These are phyloP conservation scores for Patagioenas fasciata DNA, from an alignment of 2,113 vertebrate species.

Conservation along the genomic window DNA sequence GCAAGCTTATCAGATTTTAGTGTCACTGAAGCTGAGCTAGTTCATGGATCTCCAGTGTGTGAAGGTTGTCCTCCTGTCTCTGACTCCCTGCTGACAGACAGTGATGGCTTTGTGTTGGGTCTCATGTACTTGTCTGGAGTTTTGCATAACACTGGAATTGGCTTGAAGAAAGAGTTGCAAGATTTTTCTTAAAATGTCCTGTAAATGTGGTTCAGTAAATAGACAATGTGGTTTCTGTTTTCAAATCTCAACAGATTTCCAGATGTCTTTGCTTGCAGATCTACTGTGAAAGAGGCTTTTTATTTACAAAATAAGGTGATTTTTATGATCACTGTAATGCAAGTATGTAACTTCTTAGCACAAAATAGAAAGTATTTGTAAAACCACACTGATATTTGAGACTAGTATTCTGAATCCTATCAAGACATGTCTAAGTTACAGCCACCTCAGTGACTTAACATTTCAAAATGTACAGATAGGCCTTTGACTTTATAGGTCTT, in stretches of 20 bases:
- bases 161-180: neutral
- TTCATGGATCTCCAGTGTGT: neutral
- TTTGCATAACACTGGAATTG: neutral
- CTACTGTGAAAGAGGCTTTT: neutral
- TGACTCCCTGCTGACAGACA: accelerated
- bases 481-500: neutral
- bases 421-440: neutral
- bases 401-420: neutral
- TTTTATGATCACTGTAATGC: neutral
- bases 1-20: neutral
- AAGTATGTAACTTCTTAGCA: neutral
- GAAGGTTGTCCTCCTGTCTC: neutral
- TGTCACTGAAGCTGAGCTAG: neutral
- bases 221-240: neutral
- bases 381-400: neutral
- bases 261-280: no score
- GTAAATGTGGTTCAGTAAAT: neutral
- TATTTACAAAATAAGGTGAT: neutral
- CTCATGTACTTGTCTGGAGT: neutral
- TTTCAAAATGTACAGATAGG: neutral
- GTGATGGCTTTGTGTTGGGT: neutral
- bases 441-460: neutral
- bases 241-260: neutral
- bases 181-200: neutral
- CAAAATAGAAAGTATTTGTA: neutral